Evolutionary conservation across 2,797 vertebrate species (phyloP).

Genomic region (Pelobates cultripes): DNA sequence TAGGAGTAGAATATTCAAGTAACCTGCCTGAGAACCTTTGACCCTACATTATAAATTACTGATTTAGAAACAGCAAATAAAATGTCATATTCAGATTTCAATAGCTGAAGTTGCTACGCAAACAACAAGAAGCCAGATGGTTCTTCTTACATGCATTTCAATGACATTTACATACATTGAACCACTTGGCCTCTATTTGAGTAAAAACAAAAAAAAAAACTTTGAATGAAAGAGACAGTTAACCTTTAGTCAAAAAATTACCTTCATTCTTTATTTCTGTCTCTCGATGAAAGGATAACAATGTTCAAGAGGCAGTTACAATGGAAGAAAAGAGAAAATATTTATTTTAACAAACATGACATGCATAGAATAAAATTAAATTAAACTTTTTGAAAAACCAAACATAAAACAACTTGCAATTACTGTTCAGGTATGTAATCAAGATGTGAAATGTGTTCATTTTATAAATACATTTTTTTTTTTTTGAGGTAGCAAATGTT

Average conservation of each 20-base stretch:
- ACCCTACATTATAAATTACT: conserved; percentile 25
- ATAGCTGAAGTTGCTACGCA: background rate
- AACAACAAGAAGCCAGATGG: conserved; percentile 30
- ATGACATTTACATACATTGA: conserved; percentile 46
- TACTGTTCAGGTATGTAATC: too few relatives aligned
- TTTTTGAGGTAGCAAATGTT: too few relatives aligned
- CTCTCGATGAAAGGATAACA: conserved; percentile 29
- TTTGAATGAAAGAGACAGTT: conserved; percentile 33
- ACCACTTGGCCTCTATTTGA: conserved; percentile 6
- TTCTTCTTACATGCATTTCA: conserved; percentile 13
- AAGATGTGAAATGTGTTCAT: too few relatives aligned
- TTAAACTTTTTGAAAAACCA: too few relatives aligned
- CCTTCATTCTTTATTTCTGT: conserved; percentile 21
- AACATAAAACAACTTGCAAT: too few relatives aligned
- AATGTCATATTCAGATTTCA: conserved; percentile 46
- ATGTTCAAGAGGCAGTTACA: background rate
- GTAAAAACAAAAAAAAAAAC: conserved; percentile 11
- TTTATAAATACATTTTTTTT: too few relatives aligned
- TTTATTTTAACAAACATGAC: background rate
- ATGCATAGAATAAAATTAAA: background rate
- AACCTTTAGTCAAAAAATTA: conserved; percentile 29
- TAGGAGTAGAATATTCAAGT: background rate
- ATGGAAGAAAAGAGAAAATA: too few relatives aligned
- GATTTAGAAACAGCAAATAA: conserved; percentile 20
- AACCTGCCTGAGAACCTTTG: background rate